Conservation (phyloP, 2,888 invertebrate species). For the Strigamia transsilvanica region DNA sequence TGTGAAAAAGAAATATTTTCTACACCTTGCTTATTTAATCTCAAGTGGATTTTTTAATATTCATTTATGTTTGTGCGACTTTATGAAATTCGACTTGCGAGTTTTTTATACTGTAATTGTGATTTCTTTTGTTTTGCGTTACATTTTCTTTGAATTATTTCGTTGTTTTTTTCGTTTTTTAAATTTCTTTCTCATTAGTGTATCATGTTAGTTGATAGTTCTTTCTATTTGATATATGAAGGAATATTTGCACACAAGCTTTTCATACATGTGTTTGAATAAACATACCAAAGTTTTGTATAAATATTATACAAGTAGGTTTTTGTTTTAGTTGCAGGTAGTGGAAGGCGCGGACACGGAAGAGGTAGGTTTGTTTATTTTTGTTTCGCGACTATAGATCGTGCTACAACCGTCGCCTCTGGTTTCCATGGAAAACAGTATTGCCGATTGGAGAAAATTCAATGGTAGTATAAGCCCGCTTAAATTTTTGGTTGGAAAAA, state of each 20-base stretch:
- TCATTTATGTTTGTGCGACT: not conserved
- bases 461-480: too few species aligned
- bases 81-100: not conserved
- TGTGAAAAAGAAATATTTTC: slow-evolving; percentile 22
- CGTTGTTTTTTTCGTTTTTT: not conserved
- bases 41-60: slow-evolving; percentile 32
- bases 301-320: not conserved
- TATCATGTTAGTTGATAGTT: slow-evolving; percentile 40
- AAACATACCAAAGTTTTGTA: slow-evolving; percentile 30
- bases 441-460: too few species aligned
- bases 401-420: too few species aligned
- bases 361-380: too few species aligned
- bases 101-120: not conserved
- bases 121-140: not conserved
- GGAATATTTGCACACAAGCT: slow-evolving; percentile 13
- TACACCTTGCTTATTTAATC: slow-evolving; percentile 27
- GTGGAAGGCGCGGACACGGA: too few species aligned
- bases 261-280: slow-evolving; percentile 27
- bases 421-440: too few species aligned
- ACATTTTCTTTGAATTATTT: not conserved
- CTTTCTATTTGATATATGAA: slow-evolving; percentile 2
- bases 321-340: not conserved
- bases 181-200: not conserved
- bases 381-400: too few species aligned
- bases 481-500: too few species aligned